Base-by-base conservation (phyloP, 1,140 invertebrate genomes). In the Scylla paramamosain region DNA sequence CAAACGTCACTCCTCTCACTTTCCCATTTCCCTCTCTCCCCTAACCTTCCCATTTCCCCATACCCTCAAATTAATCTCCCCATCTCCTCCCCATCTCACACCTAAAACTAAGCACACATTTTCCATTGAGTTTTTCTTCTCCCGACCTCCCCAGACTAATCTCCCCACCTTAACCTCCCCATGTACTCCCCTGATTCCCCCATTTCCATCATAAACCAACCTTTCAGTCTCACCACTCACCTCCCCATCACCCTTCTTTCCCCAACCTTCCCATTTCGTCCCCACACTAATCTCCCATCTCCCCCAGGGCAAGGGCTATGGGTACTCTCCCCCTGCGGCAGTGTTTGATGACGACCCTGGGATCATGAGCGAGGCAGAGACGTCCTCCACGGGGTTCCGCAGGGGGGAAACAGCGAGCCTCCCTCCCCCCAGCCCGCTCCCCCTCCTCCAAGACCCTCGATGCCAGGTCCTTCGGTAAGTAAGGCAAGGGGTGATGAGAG, bases 321-420 rank as follows among this genome's bases (percentile, higher is more conserved):
- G 94, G 45, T 95, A 95, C 92, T 92, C 91, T 16, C 93, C 93
- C 84, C 93, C 93, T 10, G 77, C 93, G n/a, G 94, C 94, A 20
- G 92, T 92, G 94, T 94, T 94, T 29, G 99, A 99, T 96, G 99
- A 99, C 96, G 99, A 99, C 97, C 99, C 99, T 0, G 99, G 99
- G 0, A 99, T 99, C 96, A 99, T 99, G 99, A 99, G 99, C 0
- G 99, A 99, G 97, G 98, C 99, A 92, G 99, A 99, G 96, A 99
- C 99, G 4, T 98, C 99, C 8, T 99, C 99, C 77, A 99, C 99
- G 25, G 97, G 97, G 91, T 99, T 99, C 97, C 97, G 98, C n/a
- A 97, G 99, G 90, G 99, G 99, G 98, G 14, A 99, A 99, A 97
- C 98, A 99, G 96, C 97, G 99, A 86, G 98, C 99, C 94, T 99